Percentiles rank a stretch among this genome's conserved stretches.
These are phyloP conservation scores for Cactoblastis cactorum DNA, from an alignment of 2,888 invertebrate genomes.

Conservation along the genomic window DNA sequence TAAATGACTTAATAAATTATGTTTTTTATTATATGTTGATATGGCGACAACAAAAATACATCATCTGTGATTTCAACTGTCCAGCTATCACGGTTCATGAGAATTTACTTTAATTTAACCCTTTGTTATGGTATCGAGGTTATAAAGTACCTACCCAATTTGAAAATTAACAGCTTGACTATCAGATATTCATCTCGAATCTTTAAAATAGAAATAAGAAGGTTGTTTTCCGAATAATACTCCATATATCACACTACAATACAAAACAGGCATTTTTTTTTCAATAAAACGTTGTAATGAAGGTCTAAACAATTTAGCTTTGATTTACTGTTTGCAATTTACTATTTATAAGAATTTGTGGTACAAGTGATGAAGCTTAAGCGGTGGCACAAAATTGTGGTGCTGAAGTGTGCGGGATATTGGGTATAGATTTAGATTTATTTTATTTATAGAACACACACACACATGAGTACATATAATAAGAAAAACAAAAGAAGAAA, in stretches of 20 bases:
- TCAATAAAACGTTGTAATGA: slow-evolving; percentile 47
- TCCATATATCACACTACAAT: background rate
- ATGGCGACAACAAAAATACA: too few species aligned
- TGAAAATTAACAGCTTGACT: background rate
- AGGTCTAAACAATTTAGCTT: slow-evolving; percentile 67
- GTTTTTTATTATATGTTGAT: too few species aligned
- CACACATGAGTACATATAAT: too few species aligned
- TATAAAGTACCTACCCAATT: too few species aligned
- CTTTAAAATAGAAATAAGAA: background rate
- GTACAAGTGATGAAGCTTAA: slow-evolving; percentile 30
- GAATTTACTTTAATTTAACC: too few species aligned
- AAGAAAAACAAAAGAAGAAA: too few species aligned
- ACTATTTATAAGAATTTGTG: slow-evolving; percentile 31
- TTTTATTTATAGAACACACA: too few species aligned
- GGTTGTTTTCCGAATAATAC: background rate
- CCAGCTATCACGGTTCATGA: background rate
- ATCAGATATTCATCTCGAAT: background rate
- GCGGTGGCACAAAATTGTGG: background rate
- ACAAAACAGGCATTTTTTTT: slow-evolving; percentile 29
- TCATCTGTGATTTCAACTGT: too few species aligned
- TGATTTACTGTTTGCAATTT: slow-evolving; percentile 51
- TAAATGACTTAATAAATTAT: too few species aligned
- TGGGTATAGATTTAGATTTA: too few species aligned
- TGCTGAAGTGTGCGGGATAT: too few species aligned
- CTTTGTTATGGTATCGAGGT: too few species aligned